phyloP scores from a whole-genome alignment of 1,140 invertebrate species.

The Manduca sexta region DNA sequence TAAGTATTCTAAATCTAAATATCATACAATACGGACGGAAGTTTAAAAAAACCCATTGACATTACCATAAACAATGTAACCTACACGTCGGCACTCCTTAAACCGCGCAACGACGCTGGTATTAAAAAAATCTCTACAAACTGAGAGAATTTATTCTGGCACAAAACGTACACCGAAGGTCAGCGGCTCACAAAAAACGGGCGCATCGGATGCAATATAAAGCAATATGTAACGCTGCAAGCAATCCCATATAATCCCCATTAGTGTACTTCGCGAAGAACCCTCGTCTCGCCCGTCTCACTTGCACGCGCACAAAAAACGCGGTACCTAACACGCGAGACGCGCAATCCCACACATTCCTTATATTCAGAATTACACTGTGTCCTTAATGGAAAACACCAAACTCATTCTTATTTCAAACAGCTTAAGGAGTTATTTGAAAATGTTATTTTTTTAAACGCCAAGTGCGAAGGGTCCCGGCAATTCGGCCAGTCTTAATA shows the following conservation, averaged over 20 bases:
- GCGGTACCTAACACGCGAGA: constrained; percentile 53
- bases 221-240: constrained; percentile 28
- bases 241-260: constrained; percentile 59
- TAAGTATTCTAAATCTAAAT: no score
- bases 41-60: no score
- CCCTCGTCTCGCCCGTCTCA: constrained; percentile 31
- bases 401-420: neutral
- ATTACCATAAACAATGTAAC: no score
- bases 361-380: constrained; percentile 41
- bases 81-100: no score
- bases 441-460: constrained; percentile 38
- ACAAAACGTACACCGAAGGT: neutral
- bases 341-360: constrained; percentile 63
- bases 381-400: constrained; percentile 3
- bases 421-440: constrained; percentile 11
- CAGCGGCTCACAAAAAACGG: constrained; percentile 12
- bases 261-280: constrained; percentile 64
- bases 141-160: no score
- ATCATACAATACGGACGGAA: no score
- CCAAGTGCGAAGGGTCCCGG: constrained; percentile 64
- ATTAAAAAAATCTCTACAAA: no score
- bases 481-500: constrained; percentile 61
- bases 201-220: constrained; percentile 19
- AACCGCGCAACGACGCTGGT: no score
- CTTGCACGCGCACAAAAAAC: constrained; percentile 59